Conservation (phyloP, 2,113 vertebrate genomes). For the Proteles cristata region DNA sequence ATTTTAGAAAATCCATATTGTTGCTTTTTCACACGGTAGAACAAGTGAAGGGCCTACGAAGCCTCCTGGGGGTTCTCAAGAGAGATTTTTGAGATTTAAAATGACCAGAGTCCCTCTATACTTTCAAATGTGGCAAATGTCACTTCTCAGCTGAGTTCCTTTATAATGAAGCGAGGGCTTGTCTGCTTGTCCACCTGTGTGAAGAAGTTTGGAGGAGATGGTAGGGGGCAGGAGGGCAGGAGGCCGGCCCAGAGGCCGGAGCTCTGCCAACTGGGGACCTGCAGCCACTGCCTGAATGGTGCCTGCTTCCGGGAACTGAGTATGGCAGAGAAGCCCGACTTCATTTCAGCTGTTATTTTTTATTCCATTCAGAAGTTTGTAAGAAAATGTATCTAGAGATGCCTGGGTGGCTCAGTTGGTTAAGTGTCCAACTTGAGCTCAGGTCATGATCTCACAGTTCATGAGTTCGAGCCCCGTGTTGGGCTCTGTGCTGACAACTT, state of each 20-base stretch:
- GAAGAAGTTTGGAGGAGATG: not conserved
- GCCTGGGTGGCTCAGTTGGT: too few species aligned
- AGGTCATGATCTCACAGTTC: too few species aligned
- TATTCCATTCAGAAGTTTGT: not conserved
- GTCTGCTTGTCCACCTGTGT: not conserved
- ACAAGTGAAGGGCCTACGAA: not conserved
- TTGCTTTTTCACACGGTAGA: conserved; percentile 4
- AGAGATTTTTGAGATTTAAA: not conserved
- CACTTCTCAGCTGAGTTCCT: not conserved
- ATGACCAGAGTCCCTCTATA: not conserved
- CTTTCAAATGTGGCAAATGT: not conserved
- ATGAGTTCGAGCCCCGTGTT: too few species aligned
- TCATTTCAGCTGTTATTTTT: not conserved
- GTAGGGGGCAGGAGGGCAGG: too few species aligned
- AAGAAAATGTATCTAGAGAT: not conserved
- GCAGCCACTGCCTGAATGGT: not conserved
- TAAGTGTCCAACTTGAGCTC: too few species aligned
- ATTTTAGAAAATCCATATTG: conserved; percentile 53
- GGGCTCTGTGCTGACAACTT: too few species aligned
- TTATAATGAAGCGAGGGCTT: not conserved
- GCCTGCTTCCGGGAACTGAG: not conserved
- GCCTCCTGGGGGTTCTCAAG: not conserved
- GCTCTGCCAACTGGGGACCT: not conserved
- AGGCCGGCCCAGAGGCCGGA: not conserved
- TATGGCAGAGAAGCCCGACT: not conserved